Percentiles rank a stretch among this genome's conserved stretches.
Conservation (phyloP, 2,113 vertebrate genomes). For the Pangasianodon gigas region DNA sequence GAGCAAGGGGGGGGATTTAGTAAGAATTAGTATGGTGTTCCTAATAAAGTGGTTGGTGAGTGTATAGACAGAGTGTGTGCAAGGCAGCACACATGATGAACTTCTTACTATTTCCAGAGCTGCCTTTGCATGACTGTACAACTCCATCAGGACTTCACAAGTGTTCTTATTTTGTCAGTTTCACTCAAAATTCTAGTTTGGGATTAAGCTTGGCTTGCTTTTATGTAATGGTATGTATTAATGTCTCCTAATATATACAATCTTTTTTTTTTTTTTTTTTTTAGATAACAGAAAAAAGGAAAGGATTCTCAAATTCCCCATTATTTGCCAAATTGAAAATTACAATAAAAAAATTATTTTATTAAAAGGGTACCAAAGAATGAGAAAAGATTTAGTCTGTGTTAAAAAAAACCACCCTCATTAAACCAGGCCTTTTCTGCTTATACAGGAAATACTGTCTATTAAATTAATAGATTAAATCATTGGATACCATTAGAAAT, state of each 20-base stretch:
- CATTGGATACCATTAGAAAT: constrained; percentile 11
- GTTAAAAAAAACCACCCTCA: not conserved
- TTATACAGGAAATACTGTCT: constrained; percentile 20
- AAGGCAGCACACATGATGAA: constrained; percentile 21
- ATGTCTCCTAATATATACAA: not conserved
- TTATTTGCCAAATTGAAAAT: not conserved
- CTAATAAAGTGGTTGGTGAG: not conserved
- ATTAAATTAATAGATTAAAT: constrained; percentile 47
- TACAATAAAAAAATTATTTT: not conserved
- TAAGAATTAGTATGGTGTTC: not conserved
- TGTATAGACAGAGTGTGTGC: not conserved
- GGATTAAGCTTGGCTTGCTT: constrained; percentile 19
- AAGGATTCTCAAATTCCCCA: not conserved
- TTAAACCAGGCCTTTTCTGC: not conserved
- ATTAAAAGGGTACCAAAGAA: not conserved
- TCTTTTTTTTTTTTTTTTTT: not conserved
- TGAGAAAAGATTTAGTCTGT: not conserved
- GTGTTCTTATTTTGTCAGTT: constrained; percentile 15
- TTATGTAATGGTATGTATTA: not conserved
- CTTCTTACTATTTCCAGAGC: constrained; percentile 14
- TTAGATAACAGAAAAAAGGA: not conserved
- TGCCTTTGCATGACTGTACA: constrained; percentile 35
- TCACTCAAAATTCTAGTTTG: constrained; percentile 12
- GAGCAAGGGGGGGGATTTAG: not conserved
- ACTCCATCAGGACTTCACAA: not conserved